These are phyloP conservation scores for Erethizon dorsatum DNA, from an alignment of 2,797 vertebrate species.

Conservation along the genomic window DNA sequence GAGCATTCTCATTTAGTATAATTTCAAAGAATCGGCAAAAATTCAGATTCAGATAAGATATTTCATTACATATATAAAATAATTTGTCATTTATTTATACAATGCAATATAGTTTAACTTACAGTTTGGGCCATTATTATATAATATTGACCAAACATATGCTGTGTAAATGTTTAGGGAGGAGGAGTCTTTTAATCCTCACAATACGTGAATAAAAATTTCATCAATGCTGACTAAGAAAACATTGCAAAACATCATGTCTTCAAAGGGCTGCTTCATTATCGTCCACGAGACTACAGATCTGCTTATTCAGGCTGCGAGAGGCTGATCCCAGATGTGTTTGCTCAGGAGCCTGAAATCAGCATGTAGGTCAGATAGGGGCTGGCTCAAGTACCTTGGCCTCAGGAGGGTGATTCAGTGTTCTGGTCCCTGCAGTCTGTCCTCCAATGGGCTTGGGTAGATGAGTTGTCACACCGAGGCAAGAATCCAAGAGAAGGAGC, in stretches of 20 bases:
- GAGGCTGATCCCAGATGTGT: neutral
- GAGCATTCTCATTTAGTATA: neutral
- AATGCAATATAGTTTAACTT: neutral
- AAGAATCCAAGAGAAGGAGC: neutral
- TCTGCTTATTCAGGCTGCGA: neutral
- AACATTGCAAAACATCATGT: neutral
- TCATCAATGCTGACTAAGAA: neutral
- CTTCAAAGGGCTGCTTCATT: neutral
- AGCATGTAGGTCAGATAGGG: neutral
- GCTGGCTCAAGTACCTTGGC: neutral
- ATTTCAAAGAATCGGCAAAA: constrained; percentile 7
- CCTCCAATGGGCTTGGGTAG: neutral
- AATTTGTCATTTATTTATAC: constrained; percentile 34
- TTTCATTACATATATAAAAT: neutral
- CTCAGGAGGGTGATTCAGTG: neutral
- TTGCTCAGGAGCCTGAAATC: neutral
- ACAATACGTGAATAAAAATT: neutral
- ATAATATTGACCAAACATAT: neutral
- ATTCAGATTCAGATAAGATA: constrained; percentile 7
- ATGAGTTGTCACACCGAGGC: neutral
- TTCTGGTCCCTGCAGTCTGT: neutral
- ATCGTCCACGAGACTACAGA: neutral
- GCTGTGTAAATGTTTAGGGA: neutral
- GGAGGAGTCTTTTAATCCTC: neutral
- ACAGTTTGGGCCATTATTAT: neutral